phyloP scores from a whole-genome alignment of 2,888 invertebrate genomes.

The Drosophila neonasuta region DNA sequence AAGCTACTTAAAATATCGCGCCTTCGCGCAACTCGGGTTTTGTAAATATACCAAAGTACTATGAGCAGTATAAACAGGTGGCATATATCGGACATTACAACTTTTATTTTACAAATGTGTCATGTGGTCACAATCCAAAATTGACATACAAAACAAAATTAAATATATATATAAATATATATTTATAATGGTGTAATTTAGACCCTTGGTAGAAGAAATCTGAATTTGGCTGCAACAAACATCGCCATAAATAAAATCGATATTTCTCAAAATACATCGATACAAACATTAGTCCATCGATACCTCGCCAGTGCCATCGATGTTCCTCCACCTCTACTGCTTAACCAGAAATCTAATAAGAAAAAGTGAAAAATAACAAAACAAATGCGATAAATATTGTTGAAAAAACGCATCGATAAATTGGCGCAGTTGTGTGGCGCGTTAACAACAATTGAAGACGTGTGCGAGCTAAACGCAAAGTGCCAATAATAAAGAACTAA shows the following conservation, averaged over 20 bases:
- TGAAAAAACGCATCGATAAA: conserved; percentile 59
- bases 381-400: conserved; percentile 71
- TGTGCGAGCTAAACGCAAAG: conserved; percentile 30
- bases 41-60: not conserved
- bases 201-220: not conserved
- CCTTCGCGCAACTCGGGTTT: not conserved
- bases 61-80: not conserved
- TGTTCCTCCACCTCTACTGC: conserved; percentile 19
- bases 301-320: not conserved
- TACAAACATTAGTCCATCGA: not conserved
- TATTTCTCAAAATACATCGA: not conserved
- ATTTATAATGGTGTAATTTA: not conserved
- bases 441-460: conserved; percentile 47
- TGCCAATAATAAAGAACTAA: conserved; percentile 34
- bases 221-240: not conserved
- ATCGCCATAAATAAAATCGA: not conserved
- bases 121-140: too few species aligned
- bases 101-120: not conserved
- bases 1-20: not conserved
- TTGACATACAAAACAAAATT: not conserved
- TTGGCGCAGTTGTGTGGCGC: conserved; percentile 47
- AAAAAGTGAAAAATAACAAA: conserved; percentile 75
- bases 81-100: not conserved
- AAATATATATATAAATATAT: not conserved
- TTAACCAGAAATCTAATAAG: conserved; percentile 63